phyloP scores from a whole-genome alignment of 2,113 vertebrate species.

The Sturnira hondurensis region DNA sequence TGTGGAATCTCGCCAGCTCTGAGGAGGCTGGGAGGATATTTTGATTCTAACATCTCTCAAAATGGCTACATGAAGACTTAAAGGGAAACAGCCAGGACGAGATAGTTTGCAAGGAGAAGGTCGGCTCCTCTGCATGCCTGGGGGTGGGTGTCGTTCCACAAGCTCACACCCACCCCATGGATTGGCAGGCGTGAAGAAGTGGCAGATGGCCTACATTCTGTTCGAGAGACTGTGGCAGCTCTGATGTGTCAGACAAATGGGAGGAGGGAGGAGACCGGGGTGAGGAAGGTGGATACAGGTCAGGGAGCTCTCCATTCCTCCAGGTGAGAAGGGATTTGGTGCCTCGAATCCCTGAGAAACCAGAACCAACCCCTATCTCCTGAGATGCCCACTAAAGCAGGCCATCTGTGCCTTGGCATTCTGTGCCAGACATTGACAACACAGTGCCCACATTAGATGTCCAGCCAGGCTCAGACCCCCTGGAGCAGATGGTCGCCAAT shows the following conservation, averaged over 20 bases:
- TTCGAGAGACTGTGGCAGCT: slow-evolving; percentile 58
- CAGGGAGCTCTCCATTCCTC: background rate
- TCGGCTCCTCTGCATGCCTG: slow-evolving; percentile 31
- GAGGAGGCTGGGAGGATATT: background rate
- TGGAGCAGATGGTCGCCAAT: slow-evolving; percentile 60
- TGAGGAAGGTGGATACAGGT: background rate
- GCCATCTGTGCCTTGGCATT: slow-evolving; percentile 52
- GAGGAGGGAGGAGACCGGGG: slow-evolving; percentile 47
- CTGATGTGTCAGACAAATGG: slow-evolving; percentile 70
- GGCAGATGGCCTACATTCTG: slow-evolving; percentile 75
- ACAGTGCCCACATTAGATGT: slow-evolving; percentile 23
- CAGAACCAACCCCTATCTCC: background rate
- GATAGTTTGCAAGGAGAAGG: slow-evolving; percentile 51
- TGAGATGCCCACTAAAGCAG: slow-evolving; percentile 4
- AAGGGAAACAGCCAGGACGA: slow-evolving; percentile 8
- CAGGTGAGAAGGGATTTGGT: background rate
- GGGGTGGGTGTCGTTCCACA: background rate
- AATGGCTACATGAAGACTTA: slow-evolving; percentile 53
- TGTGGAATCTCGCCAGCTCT: slow-evolving; percentile 17
- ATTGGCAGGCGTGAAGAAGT: slow-evolving; percentile 59
- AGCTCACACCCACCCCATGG: background rate
- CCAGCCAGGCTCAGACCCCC: slow-evolving; percentile 12
- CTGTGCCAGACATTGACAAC: background rate
- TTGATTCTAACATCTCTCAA: slow-evolving; percentile 49
- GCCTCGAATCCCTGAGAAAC: slow-evolving; percentile 18